Evolutionary conservation across 2,797 vertebrate species (phyloP).

Genomic region (Betta splendens): DNA sequence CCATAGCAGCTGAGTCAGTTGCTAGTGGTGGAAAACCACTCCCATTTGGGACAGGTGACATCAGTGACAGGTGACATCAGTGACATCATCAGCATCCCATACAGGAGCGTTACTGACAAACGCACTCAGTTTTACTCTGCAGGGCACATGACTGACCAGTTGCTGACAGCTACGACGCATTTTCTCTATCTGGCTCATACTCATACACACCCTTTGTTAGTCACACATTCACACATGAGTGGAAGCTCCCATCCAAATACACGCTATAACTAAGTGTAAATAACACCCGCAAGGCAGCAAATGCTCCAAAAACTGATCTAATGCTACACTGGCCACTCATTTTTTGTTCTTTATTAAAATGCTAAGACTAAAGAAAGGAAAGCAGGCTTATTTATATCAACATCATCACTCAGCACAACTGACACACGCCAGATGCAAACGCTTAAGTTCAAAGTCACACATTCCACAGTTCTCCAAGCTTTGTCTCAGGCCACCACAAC

Average conservation of each 20-base stretch:
- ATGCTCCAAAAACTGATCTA: not conserved
- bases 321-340: too few relatives aligned
- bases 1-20: too few relatives aligned
- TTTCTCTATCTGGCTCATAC: constrained; percentile 11
- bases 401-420: not conserved
- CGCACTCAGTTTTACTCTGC: too few relatives aligned
- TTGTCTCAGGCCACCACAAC: constrained; percentile 1
- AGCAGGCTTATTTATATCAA: not conserved
- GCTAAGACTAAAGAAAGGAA: too few relatives aligned
- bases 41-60: too few relatives aligned
- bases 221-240: constrained; percentile 14
- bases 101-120: too few relatives aligned
- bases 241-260: constrained; percentile 14
- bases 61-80: too few relatives aligned
- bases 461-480: constrained; percentile 11
- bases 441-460: constrained; percentile 43
- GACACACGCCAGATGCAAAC: constrained; percentile 55
- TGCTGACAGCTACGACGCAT: constrained; percentile 32
- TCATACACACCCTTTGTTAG: constrained; percentile 10
- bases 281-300: constrained; percentile 2
- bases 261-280: constrained; percentile 6
- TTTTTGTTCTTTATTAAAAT: too few relatives aligned
- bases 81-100: too few relatives aligned
- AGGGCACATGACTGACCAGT: constrained; percentile 23
- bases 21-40: too few relatives aligned